Base-by-base conservation (phyloP, 1,140 invertebrate genomes). In the Euura lappo region DNA sequence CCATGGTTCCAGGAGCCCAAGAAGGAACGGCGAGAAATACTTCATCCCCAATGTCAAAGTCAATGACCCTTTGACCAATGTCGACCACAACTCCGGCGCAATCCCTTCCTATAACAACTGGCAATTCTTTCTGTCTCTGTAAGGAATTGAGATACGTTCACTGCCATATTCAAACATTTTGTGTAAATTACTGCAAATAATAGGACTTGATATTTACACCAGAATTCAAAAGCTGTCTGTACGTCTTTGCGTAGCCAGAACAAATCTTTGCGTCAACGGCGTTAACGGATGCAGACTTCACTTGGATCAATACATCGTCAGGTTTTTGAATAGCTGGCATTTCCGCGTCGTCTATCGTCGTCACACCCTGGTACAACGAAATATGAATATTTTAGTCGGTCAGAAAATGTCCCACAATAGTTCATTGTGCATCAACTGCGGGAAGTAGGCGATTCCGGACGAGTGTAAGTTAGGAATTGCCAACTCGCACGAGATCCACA, bases 81-180 rank as follows among this genome's bases (percentile, higher is more conserved):
- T 92, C 92, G 43, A 92, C 85, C 6, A 94, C 89, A 65, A 93
- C 80, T 42, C 93, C 93, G 5, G 92, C 86, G 79, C 92, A 93
- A 83, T 93, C 92, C 78, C 93, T 87, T 3, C 93, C 93, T 4
- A 93, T 81, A 70, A 91, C 89, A 68, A 93, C 85, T 11, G 93
- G 92, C 71, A 91, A 84, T 74, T 90, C 89, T 71, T 84, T 85
- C 64, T 87, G 80, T 70, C 85, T 86, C 89, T 91, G 74, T 73
- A 86, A 84, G 73, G 67, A 8, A 72, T 28, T 69, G 13, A 65
- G 70, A 67, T 70, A 67, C 44, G 72, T 28, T 69, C 11, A n/a
- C 4, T 3, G 45, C 45, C 72, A n/a, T 44, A n/a, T 44, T 68
- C 72, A 5, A 72, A 70, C 1, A 46, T 68, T 65, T 7, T 71